These are phyloP conservation scores for Conopomorpha cramerella DNA, from an alignment of 1,140 invertebrate species.

Conservation along the genomic window DNA sequence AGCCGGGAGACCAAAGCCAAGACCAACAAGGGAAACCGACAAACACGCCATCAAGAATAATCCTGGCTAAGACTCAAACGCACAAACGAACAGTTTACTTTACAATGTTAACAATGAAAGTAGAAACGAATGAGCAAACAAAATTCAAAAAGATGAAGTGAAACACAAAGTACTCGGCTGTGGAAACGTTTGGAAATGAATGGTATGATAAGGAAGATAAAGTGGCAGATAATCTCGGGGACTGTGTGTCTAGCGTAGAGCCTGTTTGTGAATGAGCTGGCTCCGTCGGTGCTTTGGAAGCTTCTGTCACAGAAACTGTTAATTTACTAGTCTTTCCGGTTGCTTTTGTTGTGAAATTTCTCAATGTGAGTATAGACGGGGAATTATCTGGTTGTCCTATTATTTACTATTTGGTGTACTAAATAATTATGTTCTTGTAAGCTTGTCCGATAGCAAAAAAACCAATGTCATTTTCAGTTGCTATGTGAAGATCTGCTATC, in stretches of 20 bases:
- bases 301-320: not conserved
- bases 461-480: too few species aligned
- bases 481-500: too few species aligned
- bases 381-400: not conserved
- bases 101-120: not conserved
- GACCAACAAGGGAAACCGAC: too few species aligned
- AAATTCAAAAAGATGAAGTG: not conserved
- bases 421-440: not conserved
- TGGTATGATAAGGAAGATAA: conserved; percentile 7
- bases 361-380: not conserved
- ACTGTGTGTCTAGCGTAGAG: conserved; percentile 21
- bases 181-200: too few species aligned
- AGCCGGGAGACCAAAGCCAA: too few species aligned
- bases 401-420: not conserved
- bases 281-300: not conserved
- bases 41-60: too few species aligned
- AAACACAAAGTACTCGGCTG: not conserved
- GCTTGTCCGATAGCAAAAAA: too few species aligned
- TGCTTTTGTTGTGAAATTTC: not conserved
- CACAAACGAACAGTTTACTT: not conserved
- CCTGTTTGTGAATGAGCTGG: not conserved
- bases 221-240: conserved; percentile 22
- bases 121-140: not conserved
- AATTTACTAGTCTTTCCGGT: not conserved
- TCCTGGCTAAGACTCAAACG: too few species aligned